Evolutionary conservation across 1,140 invertebrate species (phyloP).

Genomic region (Lepidotrigona ventralis): DNA sequence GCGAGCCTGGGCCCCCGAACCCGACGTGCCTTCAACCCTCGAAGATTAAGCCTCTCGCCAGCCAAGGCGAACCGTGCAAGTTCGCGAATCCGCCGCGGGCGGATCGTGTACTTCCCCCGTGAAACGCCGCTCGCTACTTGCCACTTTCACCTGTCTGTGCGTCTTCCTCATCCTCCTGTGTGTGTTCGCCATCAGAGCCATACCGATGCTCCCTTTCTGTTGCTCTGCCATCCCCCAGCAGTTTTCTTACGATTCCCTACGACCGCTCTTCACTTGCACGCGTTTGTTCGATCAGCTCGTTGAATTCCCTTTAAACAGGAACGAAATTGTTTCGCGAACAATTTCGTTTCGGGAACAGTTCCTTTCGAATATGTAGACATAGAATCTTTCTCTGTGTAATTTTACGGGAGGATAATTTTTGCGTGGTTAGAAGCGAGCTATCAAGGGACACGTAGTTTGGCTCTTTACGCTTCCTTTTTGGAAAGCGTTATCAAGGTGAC

Average conservation of each 20-base stretch:
- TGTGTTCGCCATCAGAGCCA: too few species aligned
- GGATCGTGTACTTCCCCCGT: not conserved
- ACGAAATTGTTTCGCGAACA: not conserved
- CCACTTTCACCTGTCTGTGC: too few species aligned
- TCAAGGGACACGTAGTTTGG: not conserved
- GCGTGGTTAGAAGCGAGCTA: not conserved
- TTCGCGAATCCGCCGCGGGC: not conserved
- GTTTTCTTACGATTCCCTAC: not conserved
- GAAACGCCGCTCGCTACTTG: not conserved
- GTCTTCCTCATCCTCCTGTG: not conserved
- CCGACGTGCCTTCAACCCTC: slow-evolving; percentile 10
- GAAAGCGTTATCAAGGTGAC: not conserved
- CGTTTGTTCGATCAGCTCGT: not conserved
- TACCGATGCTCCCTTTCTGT: not conserved
- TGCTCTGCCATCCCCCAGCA: not conserved
- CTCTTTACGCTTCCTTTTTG: not conserved
- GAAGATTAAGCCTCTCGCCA: slow-evolving; percentile 20
- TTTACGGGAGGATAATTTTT: not conserved
- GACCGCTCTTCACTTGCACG: not conserved
- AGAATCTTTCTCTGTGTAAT: not conserved
- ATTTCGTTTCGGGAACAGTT: not conserved
- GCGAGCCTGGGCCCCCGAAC: not conserved
- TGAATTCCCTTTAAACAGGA: not conserved
- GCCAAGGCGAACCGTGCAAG: not conserved
- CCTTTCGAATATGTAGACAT: not conserved